Base-by-base conservation (phyloP, 2,113 vertebrate genomes). In the Onychostoma macrolepis region DNA sequence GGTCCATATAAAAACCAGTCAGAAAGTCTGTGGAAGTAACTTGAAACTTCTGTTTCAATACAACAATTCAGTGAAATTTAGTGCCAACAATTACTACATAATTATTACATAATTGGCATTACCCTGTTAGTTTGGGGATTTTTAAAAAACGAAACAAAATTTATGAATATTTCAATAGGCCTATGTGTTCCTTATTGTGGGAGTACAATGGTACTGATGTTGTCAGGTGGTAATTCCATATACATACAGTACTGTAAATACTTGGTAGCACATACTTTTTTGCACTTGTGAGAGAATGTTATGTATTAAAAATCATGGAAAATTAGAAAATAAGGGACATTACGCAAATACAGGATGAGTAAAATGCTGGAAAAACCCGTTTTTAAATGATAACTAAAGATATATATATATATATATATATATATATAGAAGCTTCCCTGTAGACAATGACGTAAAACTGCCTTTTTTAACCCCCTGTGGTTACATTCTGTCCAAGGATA, bases 391-490 rank as follows among this genome's bases (percentile, higher is more conserved):
- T 21, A 58, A 80, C 30, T 36, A 56, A 2, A 12, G 17, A n/a
- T 80, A 58, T 38, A 79, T 38, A 48, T 48, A 50, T n/a, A n/a
- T n/a, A n/a, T n/a, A n/a, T n/a, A n/a, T n/a, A 12, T 28, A n/a
- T 80, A 58, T 38, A 79, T 38, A 48, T 48, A 50, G 53, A 56
- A 33, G 38, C 72, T 43, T 76, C 74, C 74, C n/a, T 48, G 38
- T 45, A 76, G 74, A 48, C 41, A 76, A 17, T 76, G 74, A 48
- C 3, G 41, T 15, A 76, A 26, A 48, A 48, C 38, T 7, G 19
- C 69, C 19, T 38, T 11, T 72, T 38, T 67, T 24, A n/a, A n/a
- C n/a, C 9, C 0, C 12, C 28, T 78, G 17, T 58, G 30, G 50
- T 80, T 58, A 58, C 11, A 80, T 56, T 80, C 30, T 78, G 48